Conservation (phyloP, 2,888 invertebrate species). For the Micoletzkya japonica region DNA sequence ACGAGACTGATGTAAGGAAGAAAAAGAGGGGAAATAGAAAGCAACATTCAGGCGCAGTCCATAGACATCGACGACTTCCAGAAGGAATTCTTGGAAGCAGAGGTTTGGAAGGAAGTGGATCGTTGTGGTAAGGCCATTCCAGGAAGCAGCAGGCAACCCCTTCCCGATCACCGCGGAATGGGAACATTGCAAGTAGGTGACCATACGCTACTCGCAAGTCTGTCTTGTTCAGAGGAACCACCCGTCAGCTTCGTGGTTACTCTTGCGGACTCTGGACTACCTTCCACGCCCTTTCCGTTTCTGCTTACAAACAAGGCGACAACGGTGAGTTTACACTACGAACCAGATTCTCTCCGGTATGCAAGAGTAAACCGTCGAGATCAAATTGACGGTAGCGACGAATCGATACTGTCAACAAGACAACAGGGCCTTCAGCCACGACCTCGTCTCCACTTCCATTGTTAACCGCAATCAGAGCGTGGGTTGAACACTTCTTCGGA, state of each 20-base stretch:
- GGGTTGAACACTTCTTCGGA: conserved; percentile 90
- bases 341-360: conserved; percentile 15
- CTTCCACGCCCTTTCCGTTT: conserved; percentile 87
- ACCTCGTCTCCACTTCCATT: conserved; percentile 82
- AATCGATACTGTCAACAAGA: neutral
- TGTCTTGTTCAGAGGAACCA: conserved; percentile 14
- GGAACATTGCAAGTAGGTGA: conserved; percentile 55
- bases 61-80: conserved; percentile 54
- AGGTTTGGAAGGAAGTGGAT: conserved; percentile 33
- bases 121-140: neutral
- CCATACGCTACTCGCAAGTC: conserved; percentile 7
- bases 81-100: conserved; percentile 54
- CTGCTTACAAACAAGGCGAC: conserved; percentile 68
- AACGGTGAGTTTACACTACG: conserved; percentile 74
- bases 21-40: neutral
- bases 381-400: neutral
- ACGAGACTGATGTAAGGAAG: conserved; percentile 11
- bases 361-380: conserved; percentile 76
- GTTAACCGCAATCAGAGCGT: conserved; percentile 81
- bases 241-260: conserved; percentile 27
- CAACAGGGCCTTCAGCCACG: neutral
- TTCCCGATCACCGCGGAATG: conserved; percentile 58
- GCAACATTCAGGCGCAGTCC: neutral
- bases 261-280: conserved; percentile 75
- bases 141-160: conserved; percentile 53